Evolutionary conservation across 2,113 vertebrate species (phyloP), one percentile per base, ranked within the genome.

Genomic region (Misgurnus mizolepis): DNA sequence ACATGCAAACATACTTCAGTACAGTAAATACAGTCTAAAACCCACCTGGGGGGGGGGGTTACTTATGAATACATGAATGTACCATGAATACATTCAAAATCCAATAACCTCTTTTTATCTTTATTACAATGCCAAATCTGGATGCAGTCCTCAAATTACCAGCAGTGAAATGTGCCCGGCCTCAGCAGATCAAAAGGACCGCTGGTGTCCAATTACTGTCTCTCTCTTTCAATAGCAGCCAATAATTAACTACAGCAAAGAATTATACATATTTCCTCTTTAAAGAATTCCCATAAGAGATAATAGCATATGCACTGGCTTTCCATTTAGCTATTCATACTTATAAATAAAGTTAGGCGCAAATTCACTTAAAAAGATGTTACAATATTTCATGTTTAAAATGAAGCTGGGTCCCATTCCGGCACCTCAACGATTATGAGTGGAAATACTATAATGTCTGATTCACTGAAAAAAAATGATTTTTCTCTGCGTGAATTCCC

Each of bases 261-360:
- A 84, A 86, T 79, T 81, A 80, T 84, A 82, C 78, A 84, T 84
- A 80, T 87, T 88, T 88, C 74, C 85, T 43, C 60, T 82, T 88
- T 84, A 84, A 86, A 87, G 82, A 74, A 67, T 81, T 60, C 65
- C 70, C 82, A 67, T 50, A 81, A 81, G 80, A 83, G 40, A 68
- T 34, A n/a, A 17, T 27, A 61, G 50, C 78, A 75, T 60, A 56
- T 60, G 55, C 74, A 76, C 49, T 40, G 67, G 69, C 61, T 78
- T 61, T 84, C 82, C 67, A 64, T 81, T 82, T 75, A 80, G 61
- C 12, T 82, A 43, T 71, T 86, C 65, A 87, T 78, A 85, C 70
- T 78, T 79, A 64, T 61, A 8, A 61, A 5, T 14, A 3, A 18
- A 12, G 6, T 56, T 56, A 41, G 40, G n/a, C 53, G 61, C 40